Conservation (phyloP, 2,797 vertebrate species). For the Anabas testudineus region DNA sequence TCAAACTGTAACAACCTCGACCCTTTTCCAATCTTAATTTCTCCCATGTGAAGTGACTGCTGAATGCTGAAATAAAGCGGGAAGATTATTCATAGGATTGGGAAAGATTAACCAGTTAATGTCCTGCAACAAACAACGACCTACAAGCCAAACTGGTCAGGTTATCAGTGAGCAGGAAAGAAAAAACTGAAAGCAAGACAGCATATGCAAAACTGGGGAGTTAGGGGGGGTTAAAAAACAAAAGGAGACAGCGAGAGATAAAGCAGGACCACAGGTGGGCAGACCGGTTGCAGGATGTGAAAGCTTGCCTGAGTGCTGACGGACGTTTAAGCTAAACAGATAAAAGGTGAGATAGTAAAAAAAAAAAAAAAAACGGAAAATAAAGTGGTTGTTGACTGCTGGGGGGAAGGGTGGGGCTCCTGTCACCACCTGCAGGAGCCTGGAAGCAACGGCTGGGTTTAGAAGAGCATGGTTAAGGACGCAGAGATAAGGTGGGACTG, state of each 20-base stretch:
- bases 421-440: slow-evolving; percentile 56
- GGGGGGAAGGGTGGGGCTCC: slow-evolving; percentile 53
- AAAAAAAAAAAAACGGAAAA: slow-evolving; percentile 24
- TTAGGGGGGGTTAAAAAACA: slow-evolving; percentile 28
- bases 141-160: slow-evolving; percentile 48
- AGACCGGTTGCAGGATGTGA: slow-evolving; percentile 67
- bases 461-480: slow-evolving; percentile 51
- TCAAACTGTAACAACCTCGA: slow-evolving; percentile 20
- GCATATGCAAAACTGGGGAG: slow-evolving; percentile 9
- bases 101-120: slow-evolving; percentile 68
- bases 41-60: not conserved
- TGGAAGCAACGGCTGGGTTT: slow-evolving; percentile 36
- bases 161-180: slow-evolving; percentile 20
- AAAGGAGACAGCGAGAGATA: slow-evolving; percentile 25
- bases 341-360: slow-evolving; percentile 65
- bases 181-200: not conserved
- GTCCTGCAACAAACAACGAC: slow-evolving; percentile 37
- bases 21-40: slow-evolving; percentile 18
- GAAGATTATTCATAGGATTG: slow-evolving; percentile 68
- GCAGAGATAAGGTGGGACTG: slow-evolving; percentile 63
- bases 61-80: slow-evolving; percentile 52
- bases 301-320: slow-evolving; percentile 43
- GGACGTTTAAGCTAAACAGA: slow-evolving; percentile 65
- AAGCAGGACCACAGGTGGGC: slow-evolving; percentile 45
- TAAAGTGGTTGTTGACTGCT: slow-evolving; percentile 56